Evolutionary conservation across 2,888 invertebrate genomes (phyloP), one percentile per base, ranked within the genome.

Genomic region (Calephelis perditalis): DNA sequence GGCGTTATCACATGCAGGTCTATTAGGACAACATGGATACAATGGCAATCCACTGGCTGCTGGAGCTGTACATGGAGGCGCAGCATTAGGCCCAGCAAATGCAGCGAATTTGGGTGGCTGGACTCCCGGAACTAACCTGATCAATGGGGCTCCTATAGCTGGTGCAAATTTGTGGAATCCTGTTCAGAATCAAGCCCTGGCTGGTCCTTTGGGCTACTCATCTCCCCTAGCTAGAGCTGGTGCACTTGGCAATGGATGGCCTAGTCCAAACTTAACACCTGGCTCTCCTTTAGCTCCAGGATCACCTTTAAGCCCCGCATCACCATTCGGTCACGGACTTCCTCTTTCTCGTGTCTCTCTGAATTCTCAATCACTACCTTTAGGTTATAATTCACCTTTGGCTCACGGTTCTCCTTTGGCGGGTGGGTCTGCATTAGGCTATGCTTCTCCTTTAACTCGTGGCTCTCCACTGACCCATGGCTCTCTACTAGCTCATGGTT

Each of bases 1-100:
- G 67, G 84, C 86, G 54, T 79, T 89, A 7, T 88, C 91, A 52
- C 87, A 85, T 65, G 92, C 91, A 37, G 93, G 93, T 57, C n/a
- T 54, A 7, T 11, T n/a, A 7, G 54, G 54, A 36, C 54, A 54
- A 54, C 54, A 35, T 54, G 54, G 54, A 54, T 54, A 54, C 35
- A 54, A 54, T 43, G 9, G n/a, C 15, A 60, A 56, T 26, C 26
- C 40, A 40, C 26, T 60, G n/a, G 56, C 46, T 49, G 58, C 70
- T 67, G 4, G 68, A 66, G 15, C 69, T 66, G 10, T 52, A 10
- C 5, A 52, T 35, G 52, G 10, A 6, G 10, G 52, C 5, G 36
- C 54, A 54, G 36, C 54, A 3, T 7, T 54, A 7, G 35, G 35
- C 35, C 36, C 54, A 36, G 54, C 36, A 3, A 52, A 35, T 52